phyloP scores from a whole-genome alignment of 2,113 vertebrate species.

The Prionailurus viverrinus region DNA sequence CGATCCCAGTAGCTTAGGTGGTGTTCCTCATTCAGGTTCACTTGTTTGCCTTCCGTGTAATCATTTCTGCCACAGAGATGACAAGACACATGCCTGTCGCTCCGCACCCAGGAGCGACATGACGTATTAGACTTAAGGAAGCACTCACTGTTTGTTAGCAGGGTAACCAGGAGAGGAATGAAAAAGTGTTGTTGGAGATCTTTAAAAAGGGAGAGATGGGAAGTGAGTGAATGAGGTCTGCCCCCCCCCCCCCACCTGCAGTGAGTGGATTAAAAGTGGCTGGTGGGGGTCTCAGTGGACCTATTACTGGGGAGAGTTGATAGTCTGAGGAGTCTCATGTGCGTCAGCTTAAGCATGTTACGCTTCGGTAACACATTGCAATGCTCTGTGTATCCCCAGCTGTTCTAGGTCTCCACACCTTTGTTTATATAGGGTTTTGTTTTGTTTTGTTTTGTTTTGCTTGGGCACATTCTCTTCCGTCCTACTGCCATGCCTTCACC shows the following conservation, averaged over 20 bases:
- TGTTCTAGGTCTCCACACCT: neutral
- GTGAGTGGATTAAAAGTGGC: neutral
- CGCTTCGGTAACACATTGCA: neutral
- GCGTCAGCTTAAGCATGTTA: neutral
- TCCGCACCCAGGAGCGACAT: too few species aligned
- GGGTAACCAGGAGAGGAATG: neutral
- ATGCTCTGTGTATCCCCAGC: neutral
- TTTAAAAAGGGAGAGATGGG: neutral
- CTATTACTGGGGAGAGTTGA: neutral
- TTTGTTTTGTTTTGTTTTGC: neutral
- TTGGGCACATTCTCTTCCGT: neutral
- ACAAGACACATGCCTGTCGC: too few species aligned
- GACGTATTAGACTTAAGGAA: neutral
- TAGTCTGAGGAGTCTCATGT: neutral
- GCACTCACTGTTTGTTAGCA: neutral
- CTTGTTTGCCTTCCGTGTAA: too few species aligned
- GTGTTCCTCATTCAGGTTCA: too few species aligned
- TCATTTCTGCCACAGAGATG: too few species aligned
- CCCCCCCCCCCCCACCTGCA: neutral
- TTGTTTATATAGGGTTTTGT: neutral
- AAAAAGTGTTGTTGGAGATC: neutral
- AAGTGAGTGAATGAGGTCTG: neutral
- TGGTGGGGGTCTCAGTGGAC: neutral
- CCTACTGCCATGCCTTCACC: too few species aligned
- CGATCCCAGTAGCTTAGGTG: rapidly evolving